phyloP scores from a whole-genome alignment of 2,888 invertebrate genomes.

The Isoperla grammatica region DNA sequence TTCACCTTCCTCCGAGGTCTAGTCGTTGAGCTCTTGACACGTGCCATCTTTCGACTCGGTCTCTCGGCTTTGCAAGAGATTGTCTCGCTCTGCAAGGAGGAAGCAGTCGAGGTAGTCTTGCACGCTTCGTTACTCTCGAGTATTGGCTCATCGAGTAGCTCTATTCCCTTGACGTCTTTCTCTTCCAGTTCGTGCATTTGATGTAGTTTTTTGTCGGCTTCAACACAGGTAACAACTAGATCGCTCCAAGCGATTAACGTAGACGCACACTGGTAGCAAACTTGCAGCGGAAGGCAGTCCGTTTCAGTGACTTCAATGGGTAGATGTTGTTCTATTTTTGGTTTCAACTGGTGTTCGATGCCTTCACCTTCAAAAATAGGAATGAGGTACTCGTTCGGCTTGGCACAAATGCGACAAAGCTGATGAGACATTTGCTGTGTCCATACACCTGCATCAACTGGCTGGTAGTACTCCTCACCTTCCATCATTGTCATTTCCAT shows the following conservation, averaged over 20 bases:
- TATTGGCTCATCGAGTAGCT: no score
- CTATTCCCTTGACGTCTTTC: no score
- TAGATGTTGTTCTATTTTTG: conserved; percentile 58
- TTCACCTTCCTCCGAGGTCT: no score
- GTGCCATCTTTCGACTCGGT: no score
- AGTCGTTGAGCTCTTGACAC: no score
- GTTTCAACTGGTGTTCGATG: conserved; percentile 51
- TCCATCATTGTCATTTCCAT: conserved; percentile 33
- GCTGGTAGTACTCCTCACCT: conserved; percentile 27
- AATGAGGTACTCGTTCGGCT: conserved; percentile 48
- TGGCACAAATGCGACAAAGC: conserved; percentile 54
- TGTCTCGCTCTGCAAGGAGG: no score
- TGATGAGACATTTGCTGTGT: conserved; percentile 12
- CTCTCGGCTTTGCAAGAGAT: no score
- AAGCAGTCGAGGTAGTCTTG: no score
- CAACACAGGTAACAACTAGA: conserved; percentile 46
- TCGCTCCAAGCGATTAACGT: conserved; percentile 61
- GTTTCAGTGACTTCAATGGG: conserved; percentile 53
- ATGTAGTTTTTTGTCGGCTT: conserved; percentile 49
- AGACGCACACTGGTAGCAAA: conserved; percentile 61
- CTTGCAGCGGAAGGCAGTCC: conserved; percentile 53
- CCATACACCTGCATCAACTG: conserved; percentile 20
- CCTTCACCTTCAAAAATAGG: conserved; percentile 61
- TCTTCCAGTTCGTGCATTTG: conserved; percentile 35
- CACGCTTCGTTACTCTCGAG: no score